These are phyloP conservation scores for Tiphia femorata DNA, from an alignment of 2,888 invertebrate genomes.

Conservation along the genomic window DNA sequence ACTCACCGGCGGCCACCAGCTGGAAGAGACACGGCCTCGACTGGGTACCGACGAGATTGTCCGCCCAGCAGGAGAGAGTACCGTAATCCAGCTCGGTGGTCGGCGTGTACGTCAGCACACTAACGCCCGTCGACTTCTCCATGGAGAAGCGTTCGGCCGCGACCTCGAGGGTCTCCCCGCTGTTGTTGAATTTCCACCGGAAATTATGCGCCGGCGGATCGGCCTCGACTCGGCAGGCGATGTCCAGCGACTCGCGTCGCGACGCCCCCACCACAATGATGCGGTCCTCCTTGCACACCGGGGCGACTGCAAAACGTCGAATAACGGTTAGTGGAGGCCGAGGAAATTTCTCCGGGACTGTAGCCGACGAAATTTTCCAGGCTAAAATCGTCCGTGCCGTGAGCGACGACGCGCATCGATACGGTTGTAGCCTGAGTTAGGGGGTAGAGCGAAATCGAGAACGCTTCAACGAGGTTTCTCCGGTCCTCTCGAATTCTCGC, in stretches of 20 bases:
- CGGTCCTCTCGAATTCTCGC: too few relatives aligned
- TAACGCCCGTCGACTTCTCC: constrained; percentile 78
- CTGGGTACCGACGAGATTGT: constrained; percentile 87
- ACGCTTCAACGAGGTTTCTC: too few relatives aligned
- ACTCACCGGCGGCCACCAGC: constrained; percentile 88
- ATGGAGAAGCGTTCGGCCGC: constrained; percentile 81
- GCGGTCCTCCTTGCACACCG: constrained; percentile 83
- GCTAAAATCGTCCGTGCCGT: too few relatives aligned
- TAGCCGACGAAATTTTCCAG: too few relatives aligned
- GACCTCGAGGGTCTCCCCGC: constrained; percentile 88
- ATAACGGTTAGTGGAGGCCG: background rate
- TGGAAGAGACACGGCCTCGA: constrained; percentile 88
- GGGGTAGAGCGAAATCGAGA: too few relatives aligned
- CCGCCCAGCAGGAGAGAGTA: constrained; percentile 87
- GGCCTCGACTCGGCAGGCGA: constrained; percentile 90
- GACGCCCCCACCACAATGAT: constrained; percentile 90
- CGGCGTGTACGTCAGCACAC: constrained; percentile 72
- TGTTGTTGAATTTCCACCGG: constrained; percentile 96
- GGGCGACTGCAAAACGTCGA: constrained; percentile 76
- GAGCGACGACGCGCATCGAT: too few relatives aligned
- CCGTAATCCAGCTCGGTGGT: constrained; percentile 85
- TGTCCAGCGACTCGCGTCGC: constrained; percentile 86
- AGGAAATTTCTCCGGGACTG: too few relatives aligned
- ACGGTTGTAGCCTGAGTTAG: too few relatives aligned
- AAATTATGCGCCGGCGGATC: constrained; percentile 92